Conservation (phyloP, 2,113 vertebrate genomes). For the Xenus cinereus region DNA sequence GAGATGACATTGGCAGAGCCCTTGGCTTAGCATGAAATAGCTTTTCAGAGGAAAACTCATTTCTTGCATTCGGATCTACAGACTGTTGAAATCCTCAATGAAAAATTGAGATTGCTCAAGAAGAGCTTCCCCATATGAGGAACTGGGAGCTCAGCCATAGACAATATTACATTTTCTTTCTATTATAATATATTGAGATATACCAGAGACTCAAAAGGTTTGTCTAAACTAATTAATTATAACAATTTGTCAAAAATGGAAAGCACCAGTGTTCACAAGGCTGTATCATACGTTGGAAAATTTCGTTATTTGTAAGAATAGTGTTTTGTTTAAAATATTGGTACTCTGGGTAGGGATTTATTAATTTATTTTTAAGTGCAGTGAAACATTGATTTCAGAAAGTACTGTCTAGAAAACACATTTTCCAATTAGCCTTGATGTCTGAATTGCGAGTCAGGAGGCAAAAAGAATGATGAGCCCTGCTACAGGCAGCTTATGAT, state of each 20-base stretch:
- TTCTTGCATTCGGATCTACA: neutral
- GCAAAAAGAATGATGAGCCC: neutral
- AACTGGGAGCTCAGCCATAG: neutral
- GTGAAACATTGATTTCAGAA: neutral
- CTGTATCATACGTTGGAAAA: neutral
- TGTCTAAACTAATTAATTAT: neutral
- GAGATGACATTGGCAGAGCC: neutral
- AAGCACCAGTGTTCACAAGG: neutral
- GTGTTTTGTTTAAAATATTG: neutral
- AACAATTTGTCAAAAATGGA: neutral
- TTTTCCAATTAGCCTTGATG: slow-evolving; percentile 45
- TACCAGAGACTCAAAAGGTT: neutral
- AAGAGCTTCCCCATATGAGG: neutral
- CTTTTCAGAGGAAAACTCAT: neutral
- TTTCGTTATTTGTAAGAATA: neutral
- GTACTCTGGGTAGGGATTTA: neutral
- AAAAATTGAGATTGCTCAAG: neutral
- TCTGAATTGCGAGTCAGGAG: slow-evolving; percentile 7
- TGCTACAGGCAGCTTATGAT: slow-evolving; percentile 20
- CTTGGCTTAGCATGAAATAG: neutral
- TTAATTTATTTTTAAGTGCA: neutral
- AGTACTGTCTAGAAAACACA: neutral
- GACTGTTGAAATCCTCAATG: neutral
- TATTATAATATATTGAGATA: neutral
- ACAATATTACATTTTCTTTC: neutral